A percentile compares a stretch with the other conserved stretches of the same genome.
Evolutionary conservation across 92 coral and sea anemone genomes (phyloP).

Genomic region (Umimayanthus kanabou): DNA sequence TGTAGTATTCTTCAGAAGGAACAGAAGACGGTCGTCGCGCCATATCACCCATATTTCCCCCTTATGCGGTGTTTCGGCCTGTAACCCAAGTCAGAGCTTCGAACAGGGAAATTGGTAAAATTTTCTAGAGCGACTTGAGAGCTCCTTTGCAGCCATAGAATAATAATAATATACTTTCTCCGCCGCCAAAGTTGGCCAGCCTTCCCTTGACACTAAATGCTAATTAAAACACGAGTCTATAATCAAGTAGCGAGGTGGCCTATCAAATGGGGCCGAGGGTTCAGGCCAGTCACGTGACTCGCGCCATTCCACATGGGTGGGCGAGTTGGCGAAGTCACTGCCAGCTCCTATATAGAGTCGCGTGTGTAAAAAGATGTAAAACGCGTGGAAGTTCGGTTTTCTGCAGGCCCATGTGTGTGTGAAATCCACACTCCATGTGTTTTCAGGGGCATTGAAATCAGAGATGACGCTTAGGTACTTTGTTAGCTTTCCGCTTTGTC

Average conservation of each 20-base stretch:
- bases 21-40: constrained; percentile 81
- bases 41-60: constrained; percentile 79
- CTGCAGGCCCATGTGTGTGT: background rate
- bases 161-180: constrained; percentile 66
- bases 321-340: constrained; percentile 39
- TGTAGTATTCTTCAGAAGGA: constrained; percentile 88
- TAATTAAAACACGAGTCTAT: constrained; percentile 86
- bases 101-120: constrained; percentile 41
- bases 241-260: constrained; percentile 69
- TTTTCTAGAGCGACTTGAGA: constrained; percentile 45
- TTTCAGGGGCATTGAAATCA: background rate
- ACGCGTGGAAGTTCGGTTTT: constrained; percentile 8
- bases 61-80: constrained; percentile 49
- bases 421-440: background rate
- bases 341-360: constrained; percentile 7
- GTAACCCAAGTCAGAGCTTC: constrained; percentile 49
- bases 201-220: constrained; percentile 97
- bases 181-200: constrained; percentile 74
- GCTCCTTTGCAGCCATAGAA: constrained; percentile 77
- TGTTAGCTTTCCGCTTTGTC: background rate
- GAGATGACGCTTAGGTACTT: background rate
- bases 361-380: background rate
- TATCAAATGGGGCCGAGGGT: constrained; percentile 73
- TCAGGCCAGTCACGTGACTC: constrained; percentile 76
- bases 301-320: constrained; percentile 54